These are phyloP conservation scores for Ctenochaetus hawaiiensis DNA, from an alignment of 2,797 vertebrate species.

Conservation along the genomic window DNA sequence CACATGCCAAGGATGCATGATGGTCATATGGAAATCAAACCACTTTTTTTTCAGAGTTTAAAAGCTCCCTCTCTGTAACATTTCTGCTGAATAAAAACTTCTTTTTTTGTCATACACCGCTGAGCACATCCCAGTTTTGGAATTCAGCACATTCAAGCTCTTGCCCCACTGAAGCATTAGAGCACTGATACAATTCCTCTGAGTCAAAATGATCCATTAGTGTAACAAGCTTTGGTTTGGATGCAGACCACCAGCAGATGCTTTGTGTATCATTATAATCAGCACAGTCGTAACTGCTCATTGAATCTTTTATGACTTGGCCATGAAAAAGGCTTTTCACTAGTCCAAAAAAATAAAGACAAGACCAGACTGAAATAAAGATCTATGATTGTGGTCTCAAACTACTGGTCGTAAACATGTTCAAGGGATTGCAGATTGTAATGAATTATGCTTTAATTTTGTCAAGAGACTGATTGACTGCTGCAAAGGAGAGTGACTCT, in stretches of 20 bases:
- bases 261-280: conserved; percentile 49
- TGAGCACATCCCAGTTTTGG: not conserved
- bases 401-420: conserved; percentile 48
- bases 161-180: conserved; percentile 17
- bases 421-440: conserved; percentile 48
- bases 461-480: conserved; percentile 46
- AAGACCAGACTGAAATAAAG: conserved; percentile 45
- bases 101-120: conserved; percentile 1
- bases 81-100: not conserved
- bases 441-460: conserved; percentile 58
- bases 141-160: conserved; percentile 15
- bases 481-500: conserved; percentile 34
- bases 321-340: conserved; percentile 22
- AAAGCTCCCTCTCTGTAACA: not conserved
- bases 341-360: conserved; percentile 58
- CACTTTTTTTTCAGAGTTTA: not conserved
- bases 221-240: conserved; percentile 47
- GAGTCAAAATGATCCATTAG: conserved; percentile 49
- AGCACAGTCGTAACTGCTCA: conserved; percentile 32
- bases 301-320: conserved; percentile 48
- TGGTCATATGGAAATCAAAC: not conserved
- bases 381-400: conserved; percentile 50
- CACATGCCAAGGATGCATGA: not conserved
- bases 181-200: conserved; percentile 45
- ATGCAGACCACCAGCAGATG: conserved; percentile 51